These are phyloP conservation scores for Diacarnus erythraeanus DNA, from an alignment of 37 sponge, comb jelly and placozoan species.

Conservation along the genomic window DNA sequence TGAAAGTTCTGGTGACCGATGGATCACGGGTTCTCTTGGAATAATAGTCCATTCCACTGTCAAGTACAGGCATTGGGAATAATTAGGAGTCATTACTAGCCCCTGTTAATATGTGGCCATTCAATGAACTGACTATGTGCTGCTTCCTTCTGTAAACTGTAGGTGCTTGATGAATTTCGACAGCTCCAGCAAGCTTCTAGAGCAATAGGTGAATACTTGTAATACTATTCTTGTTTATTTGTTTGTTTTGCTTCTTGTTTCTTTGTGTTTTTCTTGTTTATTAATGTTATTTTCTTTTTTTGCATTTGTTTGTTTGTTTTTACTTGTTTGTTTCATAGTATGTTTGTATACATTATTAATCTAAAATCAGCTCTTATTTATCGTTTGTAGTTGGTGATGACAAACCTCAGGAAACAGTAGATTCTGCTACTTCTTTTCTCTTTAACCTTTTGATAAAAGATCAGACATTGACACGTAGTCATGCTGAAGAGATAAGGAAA, in stretches of 20 bases:
- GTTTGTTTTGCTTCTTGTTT: no score
- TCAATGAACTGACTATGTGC: no score
- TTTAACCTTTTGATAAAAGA: constrained; percentile 40
- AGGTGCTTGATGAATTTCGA: constrained; percentile 32
- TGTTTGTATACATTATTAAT: background rate
- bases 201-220: constrained; percentile 43
- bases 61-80: no score
- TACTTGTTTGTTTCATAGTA: background rate
- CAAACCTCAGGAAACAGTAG: constrained; percentile 29
- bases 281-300: no score
- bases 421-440: constrained; percentile 56
- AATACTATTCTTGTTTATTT: no score
- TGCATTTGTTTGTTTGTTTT: background rate
- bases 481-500: constrained; percentile 38
- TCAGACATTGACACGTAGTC: constrained; percentile 17
- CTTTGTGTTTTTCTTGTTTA: no score
- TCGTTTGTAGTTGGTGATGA: constrained; percentile 41
- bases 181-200: constrained; percentile 35
- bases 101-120: no score
- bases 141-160: no score
- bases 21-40: no score
- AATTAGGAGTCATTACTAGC: no score
- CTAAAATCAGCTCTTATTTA: background rate
- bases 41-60: no score
- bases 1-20: no score